These are phyloP conservation scores for Rhipidura dahli DNA, from an alignment of 2,113 vertebrate species.

Conservation along the genomic window DNA sequence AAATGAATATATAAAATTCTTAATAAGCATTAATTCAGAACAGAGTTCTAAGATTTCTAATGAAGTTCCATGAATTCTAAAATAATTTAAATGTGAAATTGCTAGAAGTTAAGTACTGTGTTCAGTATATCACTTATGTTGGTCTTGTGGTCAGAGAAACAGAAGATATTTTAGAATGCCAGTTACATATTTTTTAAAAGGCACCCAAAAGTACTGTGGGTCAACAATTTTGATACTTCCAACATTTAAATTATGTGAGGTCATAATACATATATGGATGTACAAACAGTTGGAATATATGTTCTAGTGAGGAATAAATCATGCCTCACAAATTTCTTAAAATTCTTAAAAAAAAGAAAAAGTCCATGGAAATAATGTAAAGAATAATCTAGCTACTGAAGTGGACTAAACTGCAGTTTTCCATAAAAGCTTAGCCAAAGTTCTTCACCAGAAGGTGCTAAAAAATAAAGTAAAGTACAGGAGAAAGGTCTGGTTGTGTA, in stretches of 20 bases:
- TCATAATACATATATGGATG: neutral
- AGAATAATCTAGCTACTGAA: neutral
- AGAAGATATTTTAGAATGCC: neutral
- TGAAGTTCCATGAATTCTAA: neutral
- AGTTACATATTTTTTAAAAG: neutral
- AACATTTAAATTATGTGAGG: neutral
- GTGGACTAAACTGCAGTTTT: neutral
- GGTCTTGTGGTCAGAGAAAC: neutral
- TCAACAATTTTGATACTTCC: neutral
- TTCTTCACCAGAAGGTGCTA: neutral
- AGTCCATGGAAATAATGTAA: neutral
- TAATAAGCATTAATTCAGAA: neutral
- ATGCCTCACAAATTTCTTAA: neutral
- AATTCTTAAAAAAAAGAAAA: neutral
- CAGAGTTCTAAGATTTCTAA: neutral
- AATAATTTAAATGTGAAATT: neutral
- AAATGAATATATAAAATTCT: neutral
- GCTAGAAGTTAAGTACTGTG: neutral
- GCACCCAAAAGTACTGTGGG: neutral
- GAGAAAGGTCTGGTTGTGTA: neutral
- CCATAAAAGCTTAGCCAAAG: neutral
- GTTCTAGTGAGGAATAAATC: neutral
- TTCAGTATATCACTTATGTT: neutral
- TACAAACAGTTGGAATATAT: neutral
- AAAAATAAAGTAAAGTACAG: neutral